phyloP scores from a whole-genome alignment of 1,140 invertebrate species.

The Scaptomyza hsui region DNA sequence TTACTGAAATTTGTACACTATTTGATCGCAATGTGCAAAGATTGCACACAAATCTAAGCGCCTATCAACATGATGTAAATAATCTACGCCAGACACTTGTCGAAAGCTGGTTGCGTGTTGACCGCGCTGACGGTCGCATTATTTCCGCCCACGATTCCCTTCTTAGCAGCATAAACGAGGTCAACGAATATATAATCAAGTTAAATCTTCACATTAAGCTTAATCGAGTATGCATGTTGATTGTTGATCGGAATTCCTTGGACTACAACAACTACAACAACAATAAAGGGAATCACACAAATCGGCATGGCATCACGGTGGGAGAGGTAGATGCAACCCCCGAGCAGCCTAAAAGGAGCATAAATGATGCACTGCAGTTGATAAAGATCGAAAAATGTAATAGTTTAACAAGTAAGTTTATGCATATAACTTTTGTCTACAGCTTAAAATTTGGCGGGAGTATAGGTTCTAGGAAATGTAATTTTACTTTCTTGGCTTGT shows the following conservation, averaged over 20 bases:
- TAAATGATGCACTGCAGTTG: neutral
- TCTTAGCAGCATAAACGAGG: constrained; percentile 38
- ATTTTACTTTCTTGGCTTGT: too few species aligned
- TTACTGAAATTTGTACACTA: constrained; percentile 29
- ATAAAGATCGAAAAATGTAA: neutral
- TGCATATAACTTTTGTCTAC: too few species aligned
- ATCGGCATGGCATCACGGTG: constrained; percentile 24
- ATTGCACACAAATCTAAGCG: constrained; percentile 32
- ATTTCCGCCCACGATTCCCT: constrained; percentile 43
- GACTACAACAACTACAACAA: neutral
- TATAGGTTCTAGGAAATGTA: too few species aligned
- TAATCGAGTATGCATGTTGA: constrained; percentile 1
- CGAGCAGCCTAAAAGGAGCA: too few species aligned
- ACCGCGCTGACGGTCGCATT: constrained; percentile 5
- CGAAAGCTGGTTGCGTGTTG: constrained; percentile 28
- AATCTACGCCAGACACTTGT: constrained; percentile 13
- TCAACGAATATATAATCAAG: constrained; percentile 49
- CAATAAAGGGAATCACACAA: neutral
- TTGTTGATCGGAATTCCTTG: neutral
- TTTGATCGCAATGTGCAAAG: constrained; percentile 47
- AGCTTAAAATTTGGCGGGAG: too few species aligned
- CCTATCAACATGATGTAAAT: constrained; percentile 32
- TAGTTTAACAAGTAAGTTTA: neutral
- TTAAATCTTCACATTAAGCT: constrained; percentile 51
- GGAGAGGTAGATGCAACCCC: constrained; percentile 6